Conservation (phyloP, 1,140 invertebrate genomes). For the Drosophila funebris region DNA sequence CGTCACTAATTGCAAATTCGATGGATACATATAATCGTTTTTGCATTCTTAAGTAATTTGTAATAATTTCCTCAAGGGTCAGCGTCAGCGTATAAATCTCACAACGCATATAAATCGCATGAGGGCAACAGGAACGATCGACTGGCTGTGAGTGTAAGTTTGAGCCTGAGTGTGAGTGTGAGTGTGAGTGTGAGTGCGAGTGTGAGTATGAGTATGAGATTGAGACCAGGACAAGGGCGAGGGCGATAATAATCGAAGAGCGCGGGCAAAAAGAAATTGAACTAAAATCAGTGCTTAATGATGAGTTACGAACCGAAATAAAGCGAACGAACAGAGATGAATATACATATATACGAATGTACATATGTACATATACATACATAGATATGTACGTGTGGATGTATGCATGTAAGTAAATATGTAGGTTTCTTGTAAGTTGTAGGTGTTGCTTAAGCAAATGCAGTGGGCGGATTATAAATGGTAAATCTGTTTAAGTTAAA, state of each 20-base stretch:
- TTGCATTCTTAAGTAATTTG: conserved; percentile 84
- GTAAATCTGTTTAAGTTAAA: too few relatives aligned
- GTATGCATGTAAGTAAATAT: too few relatives aligned
- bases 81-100: conserved; percentile 78
- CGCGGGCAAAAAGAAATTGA: conserved; percentile 60
- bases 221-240: conserved; percentile 10
- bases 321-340: background rate
- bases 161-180: conserved; percentile 1
- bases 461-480: too few relatives aligned
- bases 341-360: too few relatives aligned
- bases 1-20: conserved; percentile 83
- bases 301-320: conserved; percentile 60
- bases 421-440: too few relatives aligned
- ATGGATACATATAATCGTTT: conserved; percentile 84
- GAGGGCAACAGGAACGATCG: conserved; percentile 33
- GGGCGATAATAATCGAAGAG: conserved; percentile 70
- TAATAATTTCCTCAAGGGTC: conserved; percentile 84
- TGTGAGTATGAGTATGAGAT: conserved; percentile 2
- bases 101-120: conserved; percentile 58
- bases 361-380: too few relatives aligned
- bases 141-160: background rate
- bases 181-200: background rate
- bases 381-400: too few relatives aligned
- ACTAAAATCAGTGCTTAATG: conserved; percentile 74
- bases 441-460: too few relatives aligned